Evolutionary conservation across 2,888 invertebrate genomes (phyloP).

Genomic region (Dinocampus coccinellae): DNA sequence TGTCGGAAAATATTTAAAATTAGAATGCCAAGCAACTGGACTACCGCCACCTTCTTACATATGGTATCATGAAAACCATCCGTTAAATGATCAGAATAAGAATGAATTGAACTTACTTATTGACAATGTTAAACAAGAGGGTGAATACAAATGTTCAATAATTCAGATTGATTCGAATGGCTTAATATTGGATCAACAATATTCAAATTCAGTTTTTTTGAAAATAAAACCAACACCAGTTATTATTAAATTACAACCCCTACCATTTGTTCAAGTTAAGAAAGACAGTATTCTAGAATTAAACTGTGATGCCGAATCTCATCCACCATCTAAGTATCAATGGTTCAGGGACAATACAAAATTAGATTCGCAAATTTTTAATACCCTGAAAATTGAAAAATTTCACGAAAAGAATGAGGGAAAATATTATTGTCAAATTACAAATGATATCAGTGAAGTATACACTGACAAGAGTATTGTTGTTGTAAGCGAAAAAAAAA

Average conservation of each 20-base stretch:
- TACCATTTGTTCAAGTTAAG: slow-evolving; percentile 49
- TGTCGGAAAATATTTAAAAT: slow-evolving; percentile 47
- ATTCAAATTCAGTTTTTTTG: slow-evolving; percentile 49
- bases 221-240: slow-evolving; percentile 51
- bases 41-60: slow-evolving; percentile 59
- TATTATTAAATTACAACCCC: slow-evolving; percentile 52
- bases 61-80: slow-evolving; percentile 56
- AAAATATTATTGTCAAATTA: slow-evolving; percentile 60
- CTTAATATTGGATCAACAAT: slow-evolving; percentile 38
- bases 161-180: slow-evolving; percentile 51
- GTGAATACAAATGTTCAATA: slow-evolving; percentile 56
- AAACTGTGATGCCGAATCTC: slow-evolving; percentile 50
- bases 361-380: slow-evolving; percentile 47
- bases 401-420: slow-evolving; percentile 56
- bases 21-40: slow-evolving; percentile 58
- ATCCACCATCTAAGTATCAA: slow-evolving; percentile 56
- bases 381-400: slow-evolving; percentile 49
- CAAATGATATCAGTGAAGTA: slow-evolving; percentile 53
- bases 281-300: slow-evolving; percentile 50
- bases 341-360: slow-evolving; percentile 58
- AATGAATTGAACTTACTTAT: slow-evolving; percentile 52
- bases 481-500: slow-evolving; percentile 48
- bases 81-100: slow-evolving; percentile 45
- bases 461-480: slow-evolving; percentile 53
- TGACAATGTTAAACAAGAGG: slow-evolving; percentile 51